Conservation (phyloP, 2,797 vertebrate genomes). For the Sternarchorhynchus goeldii region DNA sequence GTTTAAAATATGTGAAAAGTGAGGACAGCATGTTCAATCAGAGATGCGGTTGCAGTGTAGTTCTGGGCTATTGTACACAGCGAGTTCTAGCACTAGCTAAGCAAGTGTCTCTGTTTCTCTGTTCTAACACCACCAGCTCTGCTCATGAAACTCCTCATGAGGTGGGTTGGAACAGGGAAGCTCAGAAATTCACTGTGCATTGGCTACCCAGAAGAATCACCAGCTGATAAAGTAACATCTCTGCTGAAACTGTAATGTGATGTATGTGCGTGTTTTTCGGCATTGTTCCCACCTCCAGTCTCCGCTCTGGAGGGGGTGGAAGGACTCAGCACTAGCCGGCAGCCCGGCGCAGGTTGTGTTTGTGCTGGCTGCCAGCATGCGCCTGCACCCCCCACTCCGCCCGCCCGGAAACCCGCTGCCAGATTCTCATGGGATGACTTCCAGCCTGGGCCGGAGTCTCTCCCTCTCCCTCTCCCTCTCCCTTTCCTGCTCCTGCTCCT, state of each 20-base stretch:
- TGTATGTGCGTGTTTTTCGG: conserved; percentile 7
- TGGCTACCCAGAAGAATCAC: too few relatives aligned
- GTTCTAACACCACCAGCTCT: too few relatives aligned
- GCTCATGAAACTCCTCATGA: too few relatives aligned
- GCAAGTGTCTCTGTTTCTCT: too few relatives aligned
- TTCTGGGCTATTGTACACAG: too few relatives aligned
- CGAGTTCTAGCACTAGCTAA: too few relatives aligned
- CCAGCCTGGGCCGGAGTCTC: conserved; percentile 50
- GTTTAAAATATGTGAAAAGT: background rate
- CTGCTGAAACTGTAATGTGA: too few relatives aligned
- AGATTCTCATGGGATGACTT: conserved; percentile 69
- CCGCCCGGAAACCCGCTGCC: conserved; percentile 36
- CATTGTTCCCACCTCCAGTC: conserved; percentile 10
- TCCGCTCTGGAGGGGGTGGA: conserved; percentile 41
- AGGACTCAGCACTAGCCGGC: conserved; percentile 52
- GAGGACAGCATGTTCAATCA: background rate
- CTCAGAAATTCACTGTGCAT: too few relatives aligned
- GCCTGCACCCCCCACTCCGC: conserved; percentile 17
- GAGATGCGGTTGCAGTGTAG: background rate
- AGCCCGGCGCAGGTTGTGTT: conserved; percentile 37
- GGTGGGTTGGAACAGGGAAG: too few relatives aligned
- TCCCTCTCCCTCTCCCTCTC: conserved; percentile 43
- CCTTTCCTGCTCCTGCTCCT: conserved; percentile 52
- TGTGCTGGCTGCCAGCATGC: conserved; percentile 24
- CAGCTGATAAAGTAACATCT: too few relatives aligned